phyloP scores from a whole-genome alignment of 2,888 invertebrate species.

The Euphydryas editha region DNA sequence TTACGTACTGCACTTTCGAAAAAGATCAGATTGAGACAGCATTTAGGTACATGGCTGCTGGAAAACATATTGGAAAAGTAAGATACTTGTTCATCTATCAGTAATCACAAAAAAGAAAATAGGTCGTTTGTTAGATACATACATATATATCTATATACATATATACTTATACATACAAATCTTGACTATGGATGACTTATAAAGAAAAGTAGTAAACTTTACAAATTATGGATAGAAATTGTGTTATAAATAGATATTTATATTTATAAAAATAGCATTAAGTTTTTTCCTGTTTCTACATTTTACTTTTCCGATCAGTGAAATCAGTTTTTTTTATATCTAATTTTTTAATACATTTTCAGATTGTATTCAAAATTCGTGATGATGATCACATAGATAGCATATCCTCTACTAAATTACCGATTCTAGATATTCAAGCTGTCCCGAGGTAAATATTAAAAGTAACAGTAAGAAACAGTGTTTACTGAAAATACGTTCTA shows the following conservation, averaged over 20 bases:
- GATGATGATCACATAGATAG: constrained; percentile 68
- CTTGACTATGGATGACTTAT: too few species aligned
- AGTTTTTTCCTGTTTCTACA: too few species aligned
- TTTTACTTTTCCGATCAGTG: neutral
- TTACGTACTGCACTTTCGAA: constrained; percentile 84
- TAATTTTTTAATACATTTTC: constrained; percentile 2
- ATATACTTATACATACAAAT: neutral
- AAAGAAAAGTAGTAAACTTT: too few species aligned
- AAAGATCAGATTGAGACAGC: constrained; percentile 85
- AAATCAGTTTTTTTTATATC: neutral
- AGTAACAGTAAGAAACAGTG: constrained; percentile 8
- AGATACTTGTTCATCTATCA: constrained; percentile 3
- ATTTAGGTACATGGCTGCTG: constrained; percentile 85
- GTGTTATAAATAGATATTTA: too few species aligned
- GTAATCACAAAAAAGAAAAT: neutral
- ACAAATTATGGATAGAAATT: too few species aligned
- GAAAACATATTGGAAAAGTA: constrained; percentile 89
- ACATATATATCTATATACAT: too few species aligned
- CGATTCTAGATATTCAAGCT: constrained; percentile 57
- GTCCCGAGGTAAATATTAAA: constrained; percentile 63
- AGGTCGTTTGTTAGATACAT: neutral
- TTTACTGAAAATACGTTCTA: neutral
- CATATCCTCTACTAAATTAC: constrained; percentile 57
- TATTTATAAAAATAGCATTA: too few species aligned
- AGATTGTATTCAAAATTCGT: constrained; percentile 81